Evolutionary conservation across 2,797 vertebrate genomes (phyloP), one percentile per base, ranked within the genome.

Genomic region (Paramormyrops hopkinsi): DNA sequence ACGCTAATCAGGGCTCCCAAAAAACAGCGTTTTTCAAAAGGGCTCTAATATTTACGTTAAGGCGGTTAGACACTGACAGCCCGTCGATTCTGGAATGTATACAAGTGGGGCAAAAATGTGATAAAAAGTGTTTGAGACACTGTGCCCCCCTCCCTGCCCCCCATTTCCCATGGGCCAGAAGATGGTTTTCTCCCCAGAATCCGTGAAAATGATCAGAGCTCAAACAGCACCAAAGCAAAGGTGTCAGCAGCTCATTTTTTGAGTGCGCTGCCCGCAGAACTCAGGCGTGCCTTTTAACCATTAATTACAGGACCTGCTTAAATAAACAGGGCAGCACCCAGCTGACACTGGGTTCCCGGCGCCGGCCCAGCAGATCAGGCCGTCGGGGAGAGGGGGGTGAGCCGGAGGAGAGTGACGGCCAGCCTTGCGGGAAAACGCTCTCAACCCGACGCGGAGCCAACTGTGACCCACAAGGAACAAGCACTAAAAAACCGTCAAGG

Each of bases 271-370:
- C 88, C n/a, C 89, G 82, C 93, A 88, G 87, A 46, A 46, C 89
- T 90, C 91, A 90, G 90, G 92, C 17, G 29, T 79, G 88, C 93
- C 93, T 94, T 93, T 92, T 76, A 94, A 90, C 94, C 95, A 95
- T 96, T 94, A 95, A 96, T 96, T 94, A 95, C 91, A 88, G 89
- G 92, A 90, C 91, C 91, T 84, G 93, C 88, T 93, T 79, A 96
- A 95, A 96, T 95, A 95, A 96, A 95, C 95, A 94, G 22, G 89
- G 91, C 88, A 41, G 73, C 37, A 19, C 12, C 4, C 29, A 41
- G 69, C 33, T 1, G 5, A 37, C 37, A 44, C 73, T 6, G 65
- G 65, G 65, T 73, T 73, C 65, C 29, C 65, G 25, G 65, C 9
- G 62, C 25, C n/a, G 22, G 22, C 59, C 59, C 19, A 3, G 59